phyloP scores from a whole-genome alignment of 1,140 invertebrate species.

The Thaumatotibia leucotreta region DNA sequence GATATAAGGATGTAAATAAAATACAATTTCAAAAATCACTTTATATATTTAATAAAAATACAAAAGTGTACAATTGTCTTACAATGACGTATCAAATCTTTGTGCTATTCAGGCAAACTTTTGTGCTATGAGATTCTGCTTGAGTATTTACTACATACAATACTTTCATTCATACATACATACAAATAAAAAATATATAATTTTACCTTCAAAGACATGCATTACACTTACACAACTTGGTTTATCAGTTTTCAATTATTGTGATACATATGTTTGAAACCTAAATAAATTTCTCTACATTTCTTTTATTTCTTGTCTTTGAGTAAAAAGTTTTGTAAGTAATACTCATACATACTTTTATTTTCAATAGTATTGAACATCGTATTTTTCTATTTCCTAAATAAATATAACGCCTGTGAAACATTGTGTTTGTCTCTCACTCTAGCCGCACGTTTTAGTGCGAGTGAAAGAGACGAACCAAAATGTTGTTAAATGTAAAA shows the following conservation, averaged over 20 bases:
- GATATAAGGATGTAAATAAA: conserved; percentile 6
- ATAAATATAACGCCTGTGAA: too few species aligned
- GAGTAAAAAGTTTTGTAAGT: too few species aligned
- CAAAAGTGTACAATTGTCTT: conserved; percentile 61
- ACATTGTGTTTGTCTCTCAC: too few species aligned
- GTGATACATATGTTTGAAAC: too few species aligned
- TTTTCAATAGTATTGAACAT: too few species aligned
- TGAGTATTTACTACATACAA: not conserved
- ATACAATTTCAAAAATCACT: conserved; percentile 38
- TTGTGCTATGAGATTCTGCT: conserved; percentile 37
- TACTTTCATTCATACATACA: not conserved
- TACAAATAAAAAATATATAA: not conserved
- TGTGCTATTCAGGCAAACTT: conserved; percentile 39
- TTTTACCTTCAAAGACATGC: not conserved
- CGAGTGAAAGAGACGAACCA: not conserved
- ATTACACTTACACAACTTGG: too few species aligned
- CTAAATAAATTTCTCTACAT: too few species aligned
- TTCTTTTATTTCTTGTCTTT: too few species aligned
- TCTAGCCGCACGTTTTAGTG: not conserved
- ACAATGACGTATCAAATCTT: conserved; percentile 34
- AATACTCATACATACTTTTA: too few species aligned
- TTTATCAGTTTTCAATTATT: too few species aligned
- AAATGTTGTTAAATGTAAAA: not conserved
- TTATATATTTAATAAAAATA: conserved; percentile 65
- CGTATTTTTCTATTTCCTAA: too few species aligned